Evolutionary conservation across 2,113 vertebrate genomes (phyloP).

Genomic region (Hyperopisus bebe): DNA sequence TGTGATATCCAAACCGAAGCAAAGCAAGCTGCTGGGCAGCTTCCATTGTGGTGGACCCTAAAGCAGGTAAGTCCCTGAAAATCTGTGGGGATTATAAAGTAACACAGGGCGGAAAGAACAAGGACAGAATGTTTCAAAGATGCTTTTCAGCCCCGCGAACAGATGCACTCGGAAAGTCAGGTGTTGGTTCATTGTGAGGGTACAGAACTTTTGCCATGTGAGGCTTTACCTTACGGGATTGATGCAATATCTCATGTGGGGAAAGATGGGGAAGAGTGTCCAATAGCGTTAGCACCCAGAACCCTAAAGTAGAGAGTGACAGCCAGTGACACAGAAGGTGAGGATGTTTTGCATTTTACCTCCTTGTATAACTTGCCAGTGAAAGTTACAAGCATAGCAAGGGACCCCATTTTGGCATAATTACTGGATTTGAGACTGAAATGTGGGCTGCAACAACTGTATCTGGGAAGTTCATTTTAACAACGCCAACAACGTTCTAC

Average conservation of each 20-base stretch:
- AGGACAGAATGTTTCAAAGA: background rate
- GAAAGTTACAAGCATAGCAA: background rate
- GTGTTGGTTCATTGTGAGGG: background rate
- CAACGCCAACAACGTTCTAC: background rate
- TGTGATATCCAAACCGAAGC: background rate
- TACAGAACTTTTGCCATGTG: background rate
- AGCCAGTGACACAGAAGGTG: background rate
- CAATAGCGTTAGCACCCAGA: background rate
- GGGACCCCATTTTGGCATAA: background rate
- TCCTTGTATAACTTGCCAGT: background rate
- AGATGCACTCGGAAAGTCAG: background rate
- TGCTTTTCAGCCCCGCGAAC: background rate
- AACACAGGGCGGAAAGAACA: slow-evolving; percentile 10
- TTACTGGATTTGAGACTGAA: background rate
- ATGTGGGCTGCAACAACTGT: background rate
- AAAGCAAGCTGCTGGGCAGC: slow-evolving; percentile 17
- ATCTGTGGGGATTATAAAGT: slow-evolving; percentile 31
- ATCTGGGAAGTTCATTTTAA: background rate
- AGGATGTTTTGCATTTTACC: background rate
- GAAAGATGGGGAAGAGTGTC: background rate
- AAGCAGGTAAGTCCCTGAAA: slow-evolving; percentile 11
- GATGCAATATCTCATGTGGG: background rate
- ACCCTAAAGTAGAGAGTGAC: background rate
- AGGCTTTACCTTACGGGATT: background rate
- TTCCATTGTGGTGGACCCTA: slow-evolving; percentile 11